These are phyloP conservation scores for Podabrus alpinus DNA, from an alignment of 2,888 invertebrate genomes.

Conservation along the genomic window DNA sequence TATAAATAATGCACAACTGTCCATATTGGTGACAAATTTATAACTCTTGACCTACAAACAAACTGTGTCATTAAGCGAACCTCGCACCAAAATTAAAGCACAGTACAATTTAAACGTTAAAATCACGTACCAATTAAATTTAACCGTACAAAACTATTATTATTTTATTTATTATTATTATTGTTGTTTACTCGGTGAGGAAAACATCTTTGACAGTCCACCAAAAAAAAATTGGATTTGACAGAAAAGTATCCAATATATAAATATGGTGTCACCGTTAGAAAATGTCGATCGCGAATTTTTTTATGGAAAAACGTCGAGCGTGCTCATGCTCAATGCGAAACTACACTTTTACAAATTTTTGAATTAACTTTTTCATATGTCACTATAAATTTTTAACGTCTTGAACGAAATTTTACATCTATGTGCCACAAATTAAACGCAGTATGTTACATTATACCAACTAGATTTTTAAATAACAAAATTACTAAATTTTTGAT, in stretches of 20 bases:
- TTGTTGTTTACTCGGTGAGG: neutral
- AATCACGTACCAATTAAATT: constrained; percentile 1
- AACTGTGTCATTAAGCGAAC: constrained; percentile 2
- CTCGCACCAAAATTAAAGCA: neutral
- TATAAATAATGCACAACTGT: constrained; percentile 36
- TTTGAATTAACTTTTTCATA: neutral
- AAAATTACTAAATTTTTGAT: constrained; percentile 14
- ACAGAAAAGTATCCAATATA: constrained; percentile 42
- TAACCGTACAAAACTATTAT: constrained; percentile 42
- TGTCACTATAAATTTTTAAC: constrained; percentile 6
- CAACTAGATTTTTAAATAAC: constrained; percentile 27
- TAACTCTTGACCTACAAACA: constrained; percentile 49
- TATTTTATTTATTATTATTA: constrained; percentile 48
- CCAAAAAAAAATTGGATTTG: constrained; percentile 44
- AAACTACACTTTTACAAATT: neutral
- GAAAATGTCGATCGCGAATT: constrained; percentile 2
- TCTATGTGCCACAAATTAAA: constrained; percentile 48
- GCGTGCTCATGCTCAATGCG: neutral
- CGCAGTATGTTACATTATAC: constrained; percentile 40
- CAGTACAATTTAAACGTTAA: neutral
- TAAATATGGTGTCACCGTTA: constrained; percentile 46
- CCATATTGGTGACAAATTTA: constrained; percentile 50
- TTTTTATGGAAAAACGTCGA: neutral
- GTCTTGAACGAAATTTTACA: constrained; percentile 18
- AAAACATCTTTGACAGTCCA: constrained; percentile 45